Percentiles rank a stretch among this genome's conserved stretches.
phyloP scores from a whole-genome alignment of 2,888 invertebrate genomes.

The Ryuthela nishihirai region DNA sequence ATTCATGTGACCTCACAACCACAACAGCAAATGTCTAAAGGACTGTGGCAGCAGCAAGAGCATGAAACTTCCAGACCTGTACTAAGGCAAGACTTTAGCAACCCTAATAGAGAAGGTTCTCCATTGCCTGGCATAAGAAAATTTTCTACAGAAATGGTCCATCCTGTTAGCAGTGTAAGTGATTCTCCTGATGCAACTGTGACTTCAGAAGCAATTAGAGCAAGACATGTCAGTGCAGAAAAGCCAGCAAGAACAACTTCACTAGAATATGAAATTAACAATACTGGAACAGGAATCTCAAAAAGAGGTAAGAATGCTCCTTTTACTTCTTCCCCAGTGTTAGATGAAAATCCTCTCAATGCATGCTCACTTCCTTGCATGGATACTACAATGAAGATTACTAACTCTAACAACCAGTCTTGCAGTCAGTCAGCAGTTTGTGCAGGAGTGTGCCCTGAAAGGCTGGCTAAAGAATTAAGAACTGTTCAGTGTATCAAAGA shows the following conservation, averaged over 20 bases:
- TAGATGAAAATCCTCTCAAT: conserved; percentile 21
- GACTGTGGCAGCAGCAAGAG: conserved; percentile 33
- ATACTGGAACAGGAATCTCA: conserved; percentile 14
- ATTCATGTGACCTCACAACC: conserved; percentile 14
- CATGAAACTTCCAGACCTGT: conserved; percentile 1
- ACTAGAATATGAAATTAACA: conserved; percentile 13
- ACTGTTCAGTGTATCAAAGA: too few relatives aligned
- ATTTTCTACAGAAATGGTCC: conserved; percentile 32
- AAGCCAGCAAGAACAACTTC: conserved; percentile 2
- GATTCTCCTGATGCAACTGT: neutral
- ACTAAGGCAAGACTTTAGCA: neutral
- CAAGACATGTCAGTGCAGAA: neutral
- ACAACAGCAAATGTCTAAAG: conserved; percentile 8
- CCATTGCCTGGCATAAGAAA: conserved; percentile 30
- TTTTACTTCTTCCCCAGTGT: conserved; percentile 11
- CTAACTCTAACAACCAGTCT: conserved; percentile 19
- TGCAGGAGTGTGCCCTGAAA: too few relatives aligned
- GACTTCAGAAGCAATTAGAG: neutral
- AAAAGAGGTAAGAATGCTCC: conserved; percentile 26
- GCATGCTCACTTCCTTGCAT: conserved; percentile 29
- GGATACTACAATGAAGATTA: conserved; percentile 18
- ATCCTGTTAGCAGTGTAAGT: conserved; percentile 10
- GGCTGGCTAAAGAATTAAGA: too few relatives aligned
- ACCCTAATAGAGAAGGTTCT: conserved; percentile 5
- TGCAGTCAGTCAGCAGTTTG: too few relatives aligned